Evolutionary conservation across 1,140 invertebrate species (phyloP).

Genomic region (Diachasma alloeum): DNA sequence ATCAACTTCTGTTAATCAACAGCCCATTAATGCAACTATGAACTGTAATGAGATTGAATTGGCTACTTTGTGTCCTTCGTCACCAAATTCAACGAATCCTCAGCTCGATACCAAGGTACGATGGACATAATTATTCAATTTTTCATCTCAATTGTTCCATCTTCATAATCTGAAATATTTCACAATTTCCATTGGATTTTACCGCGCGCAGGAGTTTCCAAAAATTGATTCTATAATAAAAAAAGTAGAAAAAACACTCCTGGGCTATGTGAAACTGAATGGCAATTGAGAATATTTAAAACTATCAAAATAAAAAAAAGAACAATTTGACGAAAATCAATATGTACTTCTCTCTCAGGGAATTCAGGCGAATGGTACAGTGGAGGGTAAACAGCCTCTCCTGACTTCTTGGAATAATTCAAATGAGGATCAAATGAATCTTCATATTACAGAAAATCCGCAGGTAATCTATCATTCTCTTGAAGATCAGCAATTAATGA

Average conservation of each 20-base stretch:
- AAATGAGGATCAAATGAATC: constrained; percentile 61
- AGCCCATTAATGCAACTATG: constrained; percentile 36
- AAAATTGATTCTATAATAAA: too few species aligned
- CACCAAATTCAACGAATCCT: constrained; percentile 50
- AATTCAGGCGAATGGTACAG: constrained; percentile 57
- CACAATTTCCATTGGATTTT: too few species aligned
- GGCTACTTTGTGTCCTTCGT: constrained; percentile 54
- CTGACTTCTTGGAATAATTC: constrained; percentile 56
- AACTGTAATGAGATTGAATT: constrained; percentile 56
- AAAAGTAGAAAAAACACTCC: too few species aligned
- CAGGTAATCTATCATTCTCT: constrained; percentile 53
- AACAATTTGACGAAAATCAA: too few species aligned
- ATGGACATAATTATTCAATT: not conserved
- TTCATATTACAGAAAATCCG: constrained; percentile 67
- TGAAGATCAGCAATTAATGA: too few species aligned
- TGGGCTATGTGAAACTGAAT: too few species aligned
- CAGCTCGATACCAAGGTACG: constrained; percentile 52
- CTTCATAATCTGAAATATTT: too few species aligned
- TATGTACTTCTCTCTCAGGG: constrained; percentile 50
- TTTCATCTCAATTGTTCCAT: too few species aligned
- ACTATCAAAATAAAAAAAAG: too few species aligned
- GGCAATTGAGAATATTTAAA: too few species aligned
- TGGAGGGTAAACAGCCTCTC: constrained; percentile 61
- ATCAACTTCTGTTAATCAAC: constrained; percentile 52
- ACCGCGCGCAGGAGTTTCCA: too few species aligned